Base-by-base conservation (phyloP, 1,140 invertebrate genomes). In the Whitmania pigra region DNA sequence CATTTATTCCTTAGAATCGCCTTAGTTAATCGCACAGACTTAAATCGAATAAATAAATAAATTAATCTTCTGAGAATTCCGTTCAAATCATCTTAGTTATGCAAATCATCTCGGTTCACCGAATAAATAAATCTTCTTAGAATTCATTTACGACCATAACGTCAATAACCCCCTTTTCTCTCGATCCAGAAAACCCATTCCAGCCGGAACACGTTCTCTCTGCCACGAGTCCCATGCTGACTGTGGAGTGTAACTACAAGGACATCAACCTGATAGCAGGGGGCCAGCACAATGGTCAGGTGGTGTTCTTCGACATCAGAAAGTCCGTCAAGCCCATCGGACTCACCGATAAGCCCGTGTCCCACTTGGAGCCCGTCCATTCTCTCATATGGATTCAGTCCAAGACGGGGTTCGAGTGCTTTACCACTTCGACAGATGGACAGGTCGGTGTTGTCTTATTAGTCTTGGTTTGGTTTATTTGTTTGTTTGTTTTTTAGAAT, bases 201-300 rank as follows among this genome's bases (percentile, higher is more conserved):
- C 88, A 88, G 75, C 92, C 92, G 6, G 89, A 91, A 73, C 79
- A 90, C 53, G 86, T 86, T 7, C 81, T 96, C 57, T 88, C 89
- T 76, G 80, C 82, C 69, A 78, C 81, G 20, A 88, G 88, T 60
- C 88, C 90, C 0, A 85, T 92, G 43, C 85, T 92, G 6, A 90
- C 90, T 74, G 82, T 93, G 22, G 91, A 94, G 79, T 97, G 93
- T 78, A 93, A 93, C 82, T 89, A 90, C n/a, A 92, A 94, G 79
- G 93, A 97, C 82, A 87, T 87, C 4, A 88, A 93, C 76, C 87
- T 88, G 63, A 80, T 97, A 27, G 87, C 91, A 9, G 91, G 92
- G 77, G 93, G 93, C 40, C 87, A 92, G 81, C 87, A 88, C 77
- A 91, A 90, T 80, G 93, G 93, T 25, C 91, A 93, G 83, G 88